Percentiles rank a stretch among this genome's conserved stretches.
Conservation (phyloP, 2,797 vertebrate species). For the Acanthis flammea region DNA sequence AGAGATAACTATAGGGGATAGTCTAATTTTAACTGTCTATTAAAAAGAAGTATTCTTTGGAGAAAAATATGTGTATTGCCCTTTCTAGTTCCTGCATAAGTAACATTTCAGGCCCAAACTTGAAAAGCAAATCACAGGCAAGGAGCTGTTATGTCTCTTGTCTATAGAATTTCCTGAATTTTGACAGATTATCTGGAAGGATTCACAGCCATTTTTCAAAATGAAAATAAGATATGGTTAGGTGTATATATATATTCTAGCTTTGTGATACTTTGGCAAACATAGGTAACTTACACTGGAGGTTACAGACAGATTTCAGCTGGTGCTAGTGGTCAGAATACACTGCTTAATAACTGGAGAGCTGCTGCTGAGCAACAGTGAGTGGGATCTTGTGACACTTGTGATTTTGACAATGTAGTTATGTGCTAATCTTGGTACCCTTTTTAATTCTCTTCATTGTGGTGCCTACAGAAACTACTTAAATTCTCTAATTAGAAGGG, state of each 20-base stretch:
- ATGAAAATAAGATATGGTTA: background rate
- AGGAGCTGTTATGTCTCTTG: background rate
- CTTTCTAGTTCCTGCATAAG: background rate
- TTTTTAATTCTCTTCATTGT: background rate
- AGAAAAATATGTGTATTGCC: background rate
- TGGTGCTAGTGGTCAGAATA: background rate
- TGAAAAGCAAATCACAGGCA: background rate
- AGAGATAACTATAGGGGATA: background rate
- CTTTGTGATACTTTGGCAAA: background rate
- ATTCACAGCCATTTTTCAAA: background rate
- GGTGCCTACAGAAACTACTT: background rate
- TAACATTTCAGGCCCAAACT: background rate
- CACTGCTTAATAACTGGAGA: background rate
- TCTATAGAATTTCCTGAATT: background rate
- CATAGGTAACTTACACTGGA: background rate
- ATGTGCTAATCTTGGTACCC: background rate
- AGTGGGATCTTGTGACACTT: background rate
- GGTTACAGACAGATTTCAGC: background rate
- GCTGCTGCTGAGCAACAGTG: background rate
- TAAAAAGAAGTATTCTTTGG: background rate
- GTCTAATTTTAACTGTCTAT: background rate
- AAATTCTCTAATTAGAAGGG: background rate
- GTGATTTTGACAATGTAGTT: background rate
- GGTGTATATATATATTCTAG: background rate
- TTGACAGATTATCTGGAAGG: background rate